Conservation (phyloP, 2,113 vertebrate genomes). For the Aramus guarauna region DNA sequence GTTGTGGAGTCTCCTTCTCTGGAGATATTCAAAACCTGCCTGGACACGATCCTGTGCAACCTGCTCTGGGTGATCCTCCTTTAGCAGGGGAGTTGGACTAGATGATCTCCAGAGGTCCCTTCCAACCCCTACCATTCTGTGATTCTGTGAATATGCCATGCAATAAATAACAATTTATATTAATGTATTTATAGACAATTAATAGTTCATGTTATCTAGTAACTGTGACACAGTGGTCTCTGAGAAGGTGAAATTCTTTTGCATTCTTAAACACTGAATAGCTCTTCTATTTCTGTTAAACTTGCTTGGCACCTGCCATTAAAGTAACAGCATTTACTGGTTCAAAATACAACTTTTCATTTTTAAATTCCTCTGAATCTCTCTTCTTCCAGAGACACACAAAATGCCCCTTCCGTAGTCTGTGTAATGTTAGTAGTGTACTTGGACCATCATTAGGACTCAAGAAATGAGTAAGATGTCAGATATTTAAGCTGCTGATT, state of each 20-base stretch:
- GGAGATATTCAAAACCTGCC: too few relatives aligned
- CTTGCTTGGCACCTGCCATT: background rate
- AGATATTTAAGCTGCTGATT: background rate
- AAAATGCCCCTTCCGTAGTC: background rate
- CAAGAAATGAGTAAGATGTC: background rate
- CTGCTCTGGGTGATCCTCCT: too few relatives aligned
- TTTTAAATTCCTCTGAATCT: background rate
- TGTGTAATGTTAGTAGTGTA: background rate
- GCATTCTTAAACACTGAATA: background rate
- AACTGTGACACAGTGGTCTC: background rate
- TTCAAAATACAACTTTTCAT: background rate
- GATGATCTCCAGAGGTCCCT: too few relatives aligned
- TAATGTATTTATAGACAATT: too few relatives aligned
- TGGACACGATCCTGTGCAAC: too few relatives aligned
- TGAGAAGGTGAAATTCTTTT: background rate
- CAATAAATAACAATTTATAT: too few relatives aligned
- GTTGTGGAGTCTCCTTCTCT: too few relatives aligned
- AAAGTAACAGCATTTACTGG: background rate
- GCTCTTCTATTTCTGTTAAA: background rate
- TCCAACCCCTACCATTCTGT: too few relatives aligned
- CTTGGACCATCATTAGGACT: background rate
- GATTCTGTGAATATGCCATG: too few relatives aligned
- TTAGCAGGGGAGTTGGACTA: too few relatives aligned
- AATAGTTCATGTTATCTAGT: background rate
- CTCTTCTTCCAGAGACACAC: background rate